phyloP scores from a whole-genome alignment of 2,888 invertebrate genomes.

The Tupiocoris notatus region DNA sequence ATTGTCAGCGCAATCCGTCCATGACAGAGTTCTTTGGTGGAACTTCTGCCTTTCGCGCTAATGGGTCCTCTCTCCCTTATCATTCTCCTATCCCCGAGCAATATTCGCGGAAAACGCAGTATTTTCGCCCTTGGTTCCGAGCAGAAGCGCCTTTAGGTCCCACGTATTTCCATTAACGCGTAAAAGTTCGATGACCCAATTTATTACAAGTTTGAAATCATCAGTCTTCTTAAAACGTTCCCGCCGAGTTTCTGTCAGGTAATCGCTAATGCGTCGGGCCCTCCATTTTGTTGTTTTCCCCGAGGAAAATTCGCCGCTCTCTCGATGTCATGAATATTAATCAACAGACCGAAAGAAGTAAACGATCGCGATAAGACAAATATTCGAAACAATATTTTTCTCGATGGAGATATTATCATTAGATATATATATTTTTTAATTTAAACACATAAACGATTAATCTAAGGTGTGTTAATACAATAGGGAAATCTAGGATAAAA shows the following conservation, averaged over 20 bases:
- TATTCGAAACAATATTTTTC: no score
- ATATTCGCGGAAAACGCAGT: not conserved
- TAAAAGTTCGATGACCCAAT: not conserved
- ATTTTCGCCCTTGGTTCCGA: not conserved
- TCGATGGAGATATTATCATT: no score
- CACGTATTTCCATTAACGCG: not conserved
- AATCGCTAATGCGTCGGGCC: not conserved
- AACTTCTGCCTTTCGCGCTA: conserved; percentile 26
- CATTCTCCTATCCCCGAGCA: not conserved
- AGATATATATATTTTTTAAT: no score
- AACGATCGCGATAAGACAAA: no score
- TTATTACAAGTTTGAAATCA: not conserved
- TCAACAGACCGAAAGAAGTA: no score
- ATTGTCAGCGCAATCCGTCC: conserved; percentile 37
- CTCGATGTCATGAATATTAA: not conserved
- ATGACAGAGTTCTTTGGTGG: conserved; percentile 16
- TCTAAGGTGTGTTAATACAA: no score
- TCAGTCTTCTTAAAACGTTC: not conserved
- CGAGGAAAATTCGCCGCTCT: not conserved
- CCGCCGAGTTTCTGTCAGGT: not conserved
- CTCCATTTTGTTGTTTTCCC: not conserved
- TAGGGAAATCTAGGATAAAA: no score
- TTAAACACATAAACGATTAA: no score
- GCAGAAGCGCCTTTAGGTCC: not conserved
- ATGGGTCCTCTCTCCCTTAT: conserved; percentile 13